Conservation (phyloP, 1,140 invertebrate genomes). For the Drosophila takahashii region DNA sequence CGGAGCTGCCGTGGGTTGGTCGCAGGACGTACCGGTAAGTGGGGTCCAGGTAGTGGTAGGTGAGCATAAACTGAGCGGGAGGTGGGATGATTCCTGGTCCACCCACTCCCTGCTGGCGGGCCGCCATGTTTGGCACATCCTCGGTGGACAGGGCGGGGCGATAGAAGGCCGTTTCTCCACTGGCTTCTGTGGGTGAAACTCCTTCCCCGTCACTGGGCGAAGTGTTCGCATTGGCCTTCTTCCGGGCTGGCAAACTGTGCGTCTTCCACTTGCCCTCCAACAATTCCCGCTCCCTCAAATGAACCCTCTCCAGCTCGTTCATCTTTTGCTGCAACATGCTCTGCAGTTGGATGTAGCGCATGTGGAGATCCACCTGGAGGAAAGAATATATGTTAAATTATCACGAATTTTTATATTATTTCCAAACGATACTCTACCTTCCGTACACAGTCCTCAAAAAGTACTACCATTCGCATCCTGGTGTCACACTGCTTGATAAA, state of each 20-base stretch:
- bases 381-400: conserved; percentile 3
- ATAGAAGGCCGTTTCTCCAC: conserved; percentile 85
- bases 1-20: conserved; percentile 84
- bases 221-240: conserved; percentile 87
- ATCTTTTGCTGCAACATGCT: conserved; percentile 93
- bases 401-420: background rate
- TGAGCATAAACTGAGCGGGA: conserved; percentile 87
- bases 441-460: conserved; percentile 97
- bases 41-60: conserved; percentile 89
- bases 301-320: conserved; percentile 93
- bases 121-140: conserved; percentile 87
- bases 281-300: conserved; percentile 92
- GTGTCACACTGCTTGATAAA: conserved; percentile 96
- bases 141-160: conserved; percentile 89
- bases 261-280: conserved; percentile 95
- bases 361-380: conserved; percentile 92
- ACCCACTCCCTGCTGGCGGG: conserved; percentile 54
- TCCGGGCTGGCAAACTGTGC: conserved; percentile 92
- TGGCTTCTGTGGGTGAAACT: conserved; percentile 82
- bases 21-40: conserved; percentile 89
- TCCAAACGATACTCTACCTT: conserved; percentile 86
- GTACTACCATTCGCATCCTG: conserved; percentile 96
- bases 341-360: conserved; percentile 95
- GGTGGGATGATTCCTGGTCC: conserved; percentile 79
- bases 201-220: conserved; percentile 86